Percentiles rank a stretch among this genome's conserved stretches.
These are phyloP conservation scores for Leptarthrus brevirostris DNA, from an alignment of 2,888 invertebrate genomes.

Conservation along the genomic window DNA sequence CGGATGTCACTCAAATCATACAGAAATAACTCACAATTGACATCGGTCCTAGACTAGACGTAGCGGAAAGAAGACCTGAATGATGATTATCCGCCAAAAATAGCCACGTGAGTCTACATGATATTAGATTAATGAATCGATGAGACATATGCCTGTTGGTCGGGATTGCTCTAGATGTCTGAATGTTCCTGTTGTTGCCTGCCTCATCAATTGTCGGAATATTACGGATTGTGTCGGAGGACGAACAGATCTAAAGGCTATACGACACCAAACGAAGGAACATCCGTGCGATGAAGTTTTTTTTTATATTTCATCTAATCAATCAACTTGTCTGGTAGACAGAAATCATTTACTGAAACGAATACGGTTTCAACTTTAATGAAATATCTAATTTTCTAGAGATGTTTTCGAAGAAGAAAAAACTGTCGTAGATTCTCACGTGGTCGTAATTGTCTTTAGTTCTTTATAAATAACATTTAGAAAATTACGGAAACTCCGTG, in stretches of 20 bases:
- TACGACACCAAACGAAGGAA: slow-evolving; percentile 16
- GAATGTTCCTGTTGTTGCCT: too few relatives aligned
- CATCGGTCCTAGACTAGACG: slow-evolving; percentile 43
- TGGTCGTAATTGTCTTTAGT: slow-evolving; percentile 33
- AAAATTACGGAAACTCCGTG: background rate
- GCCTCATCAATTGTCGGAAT: slow-evolving; percentile 35
- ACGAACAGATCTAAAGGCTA: background rate
- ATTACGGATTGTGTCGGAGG: slow-evolving; percentile 31
- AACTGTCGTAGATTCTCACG: background rate
- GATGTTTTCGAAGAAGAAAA: slow-evolving; percentile 26
- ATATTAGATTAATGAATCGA: slow-evolving; percentile 49
- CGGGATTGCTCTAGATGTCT: slow-evolving; percentile 20
- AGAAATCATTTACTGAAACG: slow-evolving; percentile 48
- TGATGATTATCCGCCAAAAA: slow-evolving; percentile 49
- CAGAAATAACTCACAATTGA: slow-evolving; percentile 54
- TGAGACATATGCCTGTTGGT: slow-evolving; percentile 41
- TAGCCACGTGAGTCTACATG: slow-evolving; percentile 39
- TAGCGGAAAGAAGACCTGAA: slow-evolving; percentile 31
- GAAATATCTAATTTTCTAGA: slow-evolving; percentile 39
- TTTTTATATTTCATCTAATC: slow-evolving; percentile 45
- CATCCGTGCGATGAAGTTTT: slow-evolving; percentile 20
- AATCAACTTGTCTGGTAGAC: slow-evolving; percentile 48
- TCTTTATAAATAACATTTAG: slow-evolving; percentile 37
- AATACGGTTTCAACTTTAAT: slow-evolving; percentile 35
- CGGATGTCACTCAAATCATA: slow-evolving; percentile 59